These are phyloP conservation scores for Lanius ludovicianus DNA, from an alignment of 2,113 vertebrate species.

Conservation along the genomic window DNA sequence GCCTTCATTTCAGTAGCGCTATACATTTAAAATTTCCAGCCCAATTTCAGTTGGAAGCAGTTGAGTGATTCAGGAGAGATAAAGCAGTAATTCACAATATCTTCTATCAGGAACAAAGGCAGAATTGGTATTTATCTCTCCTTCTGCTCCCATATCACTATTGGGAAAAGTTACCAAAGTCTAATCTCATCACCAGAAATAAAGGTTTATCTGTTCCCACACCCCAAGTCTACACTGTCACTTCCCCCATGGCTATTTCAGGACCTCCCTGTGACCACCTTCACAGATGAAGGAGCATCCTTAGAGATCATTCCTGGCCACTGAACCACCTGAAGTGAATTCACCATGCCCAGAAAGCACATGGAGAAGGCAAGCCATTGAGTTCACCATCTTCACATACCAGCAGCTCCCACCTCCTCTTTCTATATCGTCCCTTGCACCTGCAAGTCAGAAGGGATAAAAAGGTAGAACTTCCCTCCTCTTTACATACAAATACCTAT, in stretches of 20 bases:
- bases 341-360: not conserved
- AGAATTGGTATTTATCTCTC: not conserved
- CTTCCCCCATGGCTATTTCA: not conserved
- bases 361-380: fast-evolving
- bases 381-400: not conserved
- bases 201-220: not conserved
- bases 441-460: not conserved
- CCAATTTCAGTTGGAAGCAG: not conserved
- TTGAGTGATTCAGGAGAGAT: not conserved
- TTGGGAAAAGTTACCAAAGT: not conserved
- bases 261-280: not conserved
- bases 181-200: not conserved
- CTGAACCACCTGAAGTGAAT: not conserved
- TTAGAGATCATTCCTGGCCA: not conserved
- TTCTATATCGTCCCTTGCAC: not conserved
- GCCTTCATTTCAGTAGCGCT: not conserved
- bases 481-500: not conserved
- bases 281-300: fast-evolving
- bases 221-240: not conserved
- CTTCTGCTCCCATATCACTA: not conserved
- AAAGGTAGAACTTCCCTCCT: not conserved
- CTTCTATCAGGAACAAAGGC: not conserved
- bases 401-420: not conserved
- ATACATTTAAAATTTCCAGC: not conserved
- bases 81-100: not conserved